Conservation (phyloP, 1,140 invertebrate species). For the Pemphigus obesinymphae region DNA sequence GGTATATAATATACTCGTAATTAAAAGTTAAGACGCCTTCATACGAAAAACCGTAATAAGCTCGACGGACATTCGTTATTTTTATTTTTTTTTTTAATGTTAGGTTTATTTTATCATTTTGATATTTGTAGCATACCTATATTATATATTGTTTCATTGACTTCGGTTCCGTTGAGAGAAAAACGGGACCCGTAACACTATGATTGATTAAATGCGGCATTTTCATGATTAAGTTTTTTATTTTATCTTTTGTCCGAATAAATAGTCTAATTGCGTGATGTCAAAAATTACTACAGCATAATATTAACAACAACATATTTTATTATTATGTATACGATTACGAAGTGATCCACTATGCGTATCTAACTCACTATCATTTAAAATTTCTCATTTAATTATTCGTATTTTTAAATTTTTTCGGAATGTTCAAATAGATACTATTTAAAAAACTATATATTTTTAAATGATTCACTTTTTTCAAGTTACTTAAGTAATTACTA, state of each 20-base stretch:
- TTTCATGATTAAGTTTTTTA: neutral
- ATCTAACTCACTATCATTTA: too few relatives aligned
- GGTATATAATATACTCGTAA: too few relatives aligned
- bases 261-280: neutral
- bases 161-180: neutral
- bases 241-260: neutral
- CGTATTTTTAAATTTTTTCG: too few relatives aligned
- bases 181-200: neutral
- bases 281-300: neutral
- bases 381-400: too few relatives aligned
- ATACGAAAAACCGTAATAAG: neutral
- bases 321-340: too few relatives aligned
- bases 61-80: neutral
- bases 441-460: too few relatives aligned
- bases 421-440: too few relatives aligned
- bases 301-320: neutral
- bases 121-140: neutral
- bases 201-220: neutral
- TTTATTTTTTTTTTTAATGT: neutral
- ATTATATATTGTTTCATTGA: neutral
- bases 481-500: too few relatives aligned
- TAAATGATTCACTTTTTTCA: too few relatives aligned
- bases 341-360: too few relatives aligned
- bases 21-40: too few relatives aligned
- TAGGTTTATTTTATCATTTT: neutral